Conservation (phyloP, 2,888 invertebrate genomes). For the Parnassius glacialis region DNA sequence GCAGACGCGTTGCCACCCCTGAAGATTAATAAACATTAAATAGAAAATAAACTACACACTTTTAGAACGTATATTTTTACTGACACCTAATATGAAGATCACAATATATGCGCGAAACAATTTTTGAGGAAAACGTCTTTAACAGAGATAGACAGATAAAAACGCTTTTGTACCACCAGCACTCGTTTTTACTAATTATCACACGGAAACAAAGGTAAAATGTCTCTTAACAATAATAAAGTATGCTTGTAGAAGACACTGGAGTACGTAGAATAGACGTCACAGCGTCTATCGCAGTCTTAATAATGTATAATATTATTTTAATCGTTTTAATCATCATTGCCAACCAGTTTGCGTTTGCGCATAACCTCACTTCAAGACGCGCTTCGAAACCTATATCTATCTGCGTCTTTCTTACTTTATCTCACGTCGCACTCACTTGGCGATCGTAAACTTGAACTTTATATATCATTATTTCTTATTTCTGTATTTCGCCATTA, state of each 20-base stretch:
- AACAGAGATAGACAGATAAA: too few relatives aligned
- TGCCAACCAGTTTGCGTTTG: constrained; percentile 57
- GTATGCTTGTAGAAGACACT: neutral
- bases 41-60: too few relatives aligned
- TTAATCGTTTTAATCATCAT: constrained; percentile 48
- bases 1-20: too few relatives aligned
- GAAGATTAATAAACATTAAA: too few relatives aligned
- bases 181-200: too few relatives aligned
- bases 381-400: constrained; percentile 34
- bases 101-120: too few relatives aligned
- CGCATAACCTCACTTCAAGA: constrained; percentile 38
- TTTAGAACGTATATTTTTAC: too few relatives aligned
- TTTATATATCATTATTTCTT: constrained; percentile 42
- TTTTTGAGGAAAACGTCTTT: too few relatives aligned
- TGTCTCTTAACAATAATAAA: too few relatives aligned
- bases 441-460: constrained; percentile 70
- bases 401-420: constrained; percentile 38
- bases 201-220: too few relatives aligned
- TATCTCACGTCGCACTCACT: constrained; percentile 39
- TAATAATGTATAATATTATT: constrained; percentile 11
- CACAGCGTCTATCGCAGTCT: neutral
- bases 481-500: constrained; percentile 48
- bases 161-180: too few relatives aligned
- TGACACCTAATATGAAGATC: too few relatives aligned
- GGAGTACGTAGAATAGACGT: neutral